Base-by-base conservation (phyloP, 2,888 invertebrate species). In the Pseudococcus jackbeardsleyi region DNA sequence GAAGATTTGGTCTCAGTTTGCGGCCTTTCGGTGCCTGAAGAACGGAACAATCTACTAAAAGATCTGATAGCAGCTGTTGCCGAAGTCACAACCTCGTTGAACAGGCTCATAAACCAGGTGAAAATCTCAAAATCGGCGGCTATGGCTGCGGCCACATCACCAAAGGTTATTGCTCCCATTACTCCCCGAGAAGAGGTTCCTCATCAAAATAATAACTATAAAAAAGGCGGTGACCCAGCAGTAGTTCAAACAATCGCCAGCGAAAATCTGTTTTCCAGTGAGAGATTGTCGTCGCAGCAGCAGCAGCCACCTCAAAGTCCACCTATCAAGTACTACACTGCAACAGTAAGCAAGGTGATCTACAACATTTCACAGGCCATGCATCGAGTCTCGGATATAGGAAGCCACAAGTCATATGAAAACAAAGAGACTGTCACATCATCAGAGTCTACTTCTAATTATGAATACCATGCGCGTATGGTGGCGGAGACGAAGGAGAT, bases 391-490 rank as follows among this genome's bases (percentile, higher is more conserved):
- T 95, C 96, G 0, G 96, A 96, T 89, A 26, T 39, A 6, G 82
- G 59, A 33, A 79, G 79, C n/a, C 82, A 22, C 17, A 82, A 79
- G 39, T 33, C 79, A 11, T 72, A 46, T 22, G 88, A 88, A 39
- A 33, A 15, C 33, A n/a, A 77, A 9, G 42, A 48, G 17, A 89
- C 89, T 8, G 89, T 89, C 82, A 89, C 89, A 8, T 42, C 42
- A 86, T 89, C 89, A 82, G 90, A 72, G 89, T 89, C 89, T 22
- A 90, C 90, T 5, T 89, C 90, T 26, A 92, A 95, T 92, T 99
- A 98, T 4, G 98, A 99, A 92, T 98, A 97, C 91, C 99, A 99
- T 92, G 98, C 99, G 0, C 93, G 98, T 89, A 99, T 99, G 98
- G 98, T 99, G 42, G 96, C 95, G 90, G 94, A 95, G 84, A 96